phyloP scores from a whole-genome alignment of 2,888 invertebrate species.

The Bellardia bayeri region DNA sequence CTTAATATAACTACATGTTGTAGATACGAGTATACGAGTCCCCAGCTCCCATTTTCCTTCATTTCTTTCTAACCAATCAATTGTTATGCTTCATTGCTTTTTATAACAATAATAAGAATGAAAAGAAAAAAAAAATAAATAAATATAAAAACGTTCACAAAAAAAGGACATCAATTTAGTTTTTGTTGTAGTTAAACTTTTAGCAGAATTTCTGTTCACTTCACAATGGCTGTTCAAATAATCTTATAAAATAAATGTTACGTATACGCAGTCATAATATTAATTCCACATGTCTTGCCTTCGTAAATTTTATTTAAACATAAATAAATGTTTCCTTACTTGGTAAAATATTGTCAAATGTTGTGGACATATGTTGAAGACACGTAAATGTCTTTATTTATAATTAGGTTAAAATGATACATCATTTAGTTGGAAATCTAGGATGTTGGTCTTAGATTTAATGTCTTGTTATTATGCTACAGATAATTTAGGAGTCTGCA shows the following conservation, averaged over 20 bases:
- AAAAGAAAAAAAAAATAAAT: slow-evolving; percentile 6
- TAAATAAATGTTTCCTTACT: neutral
- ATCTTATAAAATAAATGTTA: slow-evolving; percentile 64
- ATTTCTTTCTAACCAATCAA: slow-evolving; percentile 71
- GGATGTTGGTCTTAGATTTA: neutral
- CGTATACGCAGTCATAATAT: slow-evolving; percentile 51
- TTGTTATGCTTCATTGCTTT: slow-evolving; percentile 74
- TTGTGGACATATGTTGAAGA: neutral
- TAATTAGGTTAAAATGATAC: neutral
- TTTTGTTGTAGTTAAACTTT: slow-evolving; percentile 5
- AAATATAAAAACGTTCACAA: slow-evolving; percentile 32
- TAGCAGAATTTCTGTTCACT: neutral
- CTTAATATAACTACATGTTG: neutral
- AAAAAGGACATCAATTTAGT: slow-evolving; percentile 51
- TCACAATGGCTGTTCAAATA: slow-evolving; percentile 17
- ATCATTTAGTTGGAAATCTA: neutral
- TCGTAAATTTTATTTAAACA: neutral
- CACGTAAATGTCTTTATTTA: slow-evolving; percentile 18
- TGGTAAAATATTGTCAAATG: neutral
- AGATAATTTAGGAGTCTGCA: too few relatives aligned
- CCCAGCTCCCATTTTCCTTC: neutral
- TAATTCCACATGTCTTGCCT: slow-evolving; percentile 33
- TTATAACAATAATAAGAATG: slow-evolving; percentile 58
- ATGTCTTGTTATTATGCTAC: neutral
- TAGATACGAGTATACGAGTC: too few relatives aligned